phyloP scores from a whole-genome alignment of 2,888 invertebrate species.

The Deilephila porcellus region DNA sequence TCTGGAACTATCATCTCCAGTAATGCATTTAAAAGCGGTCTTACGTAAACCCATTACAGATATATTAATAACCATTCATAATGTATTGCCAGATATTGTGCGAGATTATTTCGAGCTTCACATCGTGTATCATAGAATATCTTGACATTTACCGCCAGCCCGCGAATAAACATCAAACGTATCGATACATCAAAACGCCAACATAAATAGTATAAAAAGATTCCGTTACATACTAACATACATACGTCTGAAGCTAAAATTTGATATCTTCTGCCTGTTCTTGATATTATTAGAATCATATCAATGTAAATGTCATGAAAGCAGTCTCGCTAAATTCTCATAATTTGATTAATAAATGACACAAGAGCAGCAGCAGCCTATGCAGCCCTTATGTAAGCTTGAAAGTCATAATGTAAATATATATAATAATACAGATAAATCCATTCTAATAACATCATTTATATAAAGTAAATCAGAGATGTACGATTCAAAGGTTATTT shows the following conservation, averaged over 20 bases:
- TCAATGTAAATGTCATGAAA: background rate
- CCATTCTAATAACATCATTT: no score
- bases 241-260: no score
- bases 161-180: conserved; percentile 33
- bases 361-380: no score
- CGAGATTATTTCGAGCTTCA: conserved; percentile 26
- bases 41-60: background rate
- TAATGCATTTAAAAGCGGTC: background rate
- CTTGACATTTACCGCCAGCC: conserved; percentile 36
- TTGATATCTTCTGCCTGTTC: background rate
- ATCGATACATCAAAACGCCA: background rate
- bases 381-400: no score
- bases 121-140: conserved; percentile 31
- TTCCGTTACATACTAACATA: no score
- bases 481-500: no score
- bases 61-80: conserved; percentile 7
- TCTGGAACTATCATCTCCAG: background rate
- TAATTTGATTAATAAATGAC: no score
- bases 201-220: background rate
- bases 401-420: no score
- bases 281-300: conserved; percentile 5
- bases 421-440: no score
- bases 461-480: no score
- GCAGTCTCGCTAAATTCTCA: background rate
- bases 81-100: conserved; percentile 16